Evolutionary conservation across 2,797 vertebrate species (phyloP), one percentile per base, ranked within the genome.

Genomic region (Chelon auratus): DNA sequence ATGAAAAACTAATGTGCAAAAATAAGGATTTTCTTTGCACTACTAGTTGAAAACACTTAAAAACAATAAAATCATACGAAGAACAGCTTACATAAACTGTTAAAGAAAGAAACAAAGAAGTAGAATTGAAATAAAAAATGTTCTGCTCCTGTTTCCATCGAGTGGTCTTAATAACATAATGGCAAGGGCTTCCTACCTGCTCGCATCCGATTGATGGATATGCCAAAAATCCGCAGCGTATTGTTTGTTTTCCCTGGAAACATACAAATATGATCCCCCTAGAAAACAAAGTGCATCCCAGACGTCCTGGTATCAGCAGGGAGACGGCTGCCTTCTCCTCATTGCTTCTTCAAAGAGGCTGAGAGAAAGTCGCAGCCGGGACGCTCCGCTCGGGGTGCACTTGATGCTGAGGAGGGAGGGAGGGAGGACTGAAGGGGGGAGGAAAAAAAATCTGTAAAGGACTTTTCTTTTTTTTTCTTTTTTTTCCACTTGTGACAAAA

Each of bases 131-230:
- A 45, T 17, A 56, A 1, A 2, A 10, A 1, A 11, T 59, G 62
- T 33, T 33, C 13, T 52, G 1, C 5, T 8, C 22, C 0, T 7
- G 47, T 30, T 36, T 68, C 51, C 33, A 63, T 51, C 4, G 13
- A 53, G 6, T 48, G 17, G 15, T 47, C n/a, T 1, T 11, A 62
- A 53, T 17, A 60, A 51, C 4, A 62, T 26, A 73, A 37, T 22
- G 36, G 68, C 53, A 66, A 77, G 87, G 22, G 43, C 63, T 64
- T 80, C 90, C 75, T 95, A 95, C 94, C 94, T 95, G 93, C 91
- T 93, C 84, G 88, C 94, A 94, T 94, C 90, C 93, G 91, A 93
- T 88, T 90, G 86, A 91, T 92, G 84, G 88, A 90, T 87, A 68
- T 58, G 67, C 78, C 79, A 90, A 91, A 90, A 91, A 87, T 91